Percentiles rank a stretch among this genome's conserved stretches.
These are phyloP conservation scores for Andrena camellia DNA, from an alignment of 2,888 invertebrate genomes.

Conservation along the genomic window DNA sequence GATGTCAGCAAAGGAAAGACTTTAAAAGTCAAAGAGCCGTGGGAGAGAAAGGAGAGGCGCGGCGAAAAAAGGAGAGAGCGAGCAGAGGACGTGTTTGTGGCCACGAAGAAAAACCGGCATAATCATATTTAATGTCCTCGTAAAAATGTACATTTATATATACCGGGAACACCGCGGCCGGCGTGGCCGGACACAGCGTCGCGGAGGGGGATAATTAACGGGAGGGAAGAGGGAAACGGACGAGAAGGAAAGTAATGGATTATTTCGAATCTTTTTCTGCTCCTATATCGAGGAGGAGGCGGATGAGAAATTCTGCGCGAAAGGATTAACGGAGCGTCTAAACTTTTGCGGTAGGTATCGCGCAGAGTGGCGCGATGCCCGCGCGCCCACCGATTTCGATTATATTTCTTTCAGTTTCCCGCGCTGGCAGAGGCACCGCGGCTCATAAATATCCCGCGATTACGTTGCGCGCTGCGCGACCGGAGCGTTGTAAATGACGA, in stretches of 20 bases:
- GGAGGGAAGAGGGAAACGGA: slow-evolving; percentile 26
- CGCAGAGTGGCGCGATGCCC: background rate
- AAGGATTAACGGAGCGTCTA: slow-evolving; percentile 13
- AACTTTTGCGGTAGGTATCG: background rate
- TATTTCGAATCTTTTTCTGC: no score
- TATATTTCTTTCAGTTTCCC: slow-evolving; percentile 7
- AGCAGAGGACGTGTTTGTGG: slow-evolving; percentile 43
- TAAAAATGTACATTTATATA: slow-evolving; percentile 76
- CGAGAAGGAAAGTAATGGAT: slow-evolving; percentile 2
- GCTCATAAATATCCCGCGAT: slow-evolving; percentile 30
- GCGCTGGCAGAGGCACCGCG: background rate
- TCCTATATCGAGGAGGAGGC: no score
- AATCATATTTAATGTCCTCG: slow-evolving; percentile 79
- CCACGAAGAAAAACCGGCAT: slow-evolving; percentile 71
- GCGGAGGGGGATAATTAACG: slow-evolving; percentile 65
- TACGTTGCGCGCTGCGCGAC: slow-evolving; percentile 18
- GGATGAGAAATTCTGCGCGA: background rate
- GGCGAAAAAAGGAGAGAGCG: background rate
- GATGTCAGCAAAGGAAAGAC: background rate
- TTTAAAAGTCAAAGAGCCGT: background rate
- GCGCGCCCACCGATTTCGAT: background rate
- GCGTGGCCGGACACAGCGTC: slow-evolving; percentile 29
- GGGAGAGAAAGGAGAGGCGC: background rate
- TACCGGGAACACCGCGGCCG: slow-evolving; percentile 60
- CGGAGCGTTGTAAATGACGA: slow-evolving; percentile 23